Conservation (phyloP, 2,888 invertebrate species). For the Bombylius major region DNA sequence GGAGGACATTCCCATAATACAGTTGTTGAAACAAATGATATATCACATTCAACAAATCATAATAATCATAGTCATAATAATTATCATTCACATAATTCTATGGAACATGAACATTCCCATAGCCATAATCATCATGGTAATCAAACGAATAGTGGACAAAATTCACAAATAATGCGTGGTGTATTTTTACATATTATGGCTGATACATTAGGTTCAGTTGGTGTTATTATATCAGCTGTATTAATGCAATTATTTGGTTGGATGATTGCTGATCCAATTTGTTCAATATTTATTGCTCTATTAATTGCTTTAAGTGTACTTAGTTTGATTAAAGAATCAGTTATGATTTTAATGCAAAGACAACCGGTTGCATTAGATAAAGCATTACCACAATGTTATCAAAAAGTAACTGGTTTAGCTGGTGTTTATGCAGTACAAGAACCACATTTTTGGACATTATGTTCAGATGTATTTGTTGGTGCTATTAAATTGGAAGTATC, state of each 20-base stretch:
- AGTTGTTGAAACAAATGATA: constrained; percentile 19
- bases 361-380: constrained; percentile 75
- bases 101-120: constrained; percentile 18
- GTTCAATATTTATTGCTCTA: constrained; percentile 90
- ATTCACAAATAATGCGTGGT: constrained; percentile 87
- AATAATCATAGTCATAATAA: constrained; percentile 14
- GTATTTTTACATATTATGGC: constrained; percentile 94
- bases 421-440: constrained; percentile 95
- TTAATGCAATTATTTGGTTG: constrained; percentile 93
- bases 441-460: constrained; percentile 96
- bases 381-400: constrained; percentile 74
- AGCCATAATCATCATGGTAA: constrained; percentile 22
- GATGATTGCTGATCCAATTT: constrained; percentile 98
- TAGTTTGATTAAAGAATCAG: constrained; percentile 73
- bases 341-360: constrained; percentile 85
- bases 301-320: constrained; percentile 81
- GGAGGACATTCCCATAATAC: constrained; percentile 45
- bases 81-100: constrained; percentile 10
- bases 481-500: constrained; percentile 93
- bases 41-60: constrained; percentile 42
- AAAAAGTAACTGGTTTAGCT: constrained; percentile 76
- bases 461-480: constrained; percentile 86
- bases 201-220: constrained; percentile 92
- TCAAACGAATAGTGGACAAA: constrained; percentile 50
- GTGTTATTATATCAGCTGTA: constrained; percentile 88